phyloP scores from a whole-genome alignment of 2,113 vertebrate species.

The Cephalopholis sonnerati region DNA sequence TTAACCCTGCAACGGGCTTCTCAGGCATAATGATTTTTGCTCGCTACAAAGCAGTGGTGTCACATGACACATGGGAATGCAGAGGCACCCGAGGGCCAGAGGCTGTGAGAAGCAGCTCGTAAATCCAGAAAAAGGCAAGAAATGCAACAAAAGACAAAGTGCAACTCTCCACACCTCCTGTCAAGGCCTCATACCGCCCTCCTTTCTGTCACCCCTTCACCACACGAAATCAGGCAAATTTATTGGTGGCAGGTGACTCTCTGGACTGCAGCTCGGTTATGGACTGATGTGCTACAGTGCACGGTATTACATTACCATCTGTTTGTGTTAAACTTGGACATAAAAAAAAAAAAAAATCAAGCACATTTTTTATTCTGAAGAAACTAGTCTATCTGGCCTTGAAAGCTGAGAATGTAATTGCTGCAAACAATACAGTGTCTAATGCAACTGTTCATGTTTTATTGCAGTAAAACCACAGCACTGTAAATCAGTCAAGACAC shows the following conservation, averaged over 20 bases:
- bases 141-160: constrained; percentile 75
- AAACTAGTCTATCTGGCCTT: constrained; percentile 27
- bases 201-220: constrained; percentile 46
- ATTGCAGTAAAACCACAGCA: constrained; percentile 50
- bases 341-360: constrained; percentile 8
- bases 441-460: constrained; percentile 54
- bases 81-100: constrained; percentile 47
- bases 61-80: constrained; percentile 67
- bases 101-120: constrained; percentile 59
- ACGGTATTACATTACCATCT: constrained; percentile 73
- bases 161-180: constrained; percentile 59
- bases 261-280: constrained; percentile 43
- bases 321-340: constrained; percentile 50
- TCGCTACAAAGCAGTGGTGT: constrained; percentile 56
- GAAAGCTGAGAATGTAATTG: constrained; percentile 35
- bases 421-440: constrained; percentile 7
- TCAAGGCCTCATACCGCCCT: constrained; percentile 35
- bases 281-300: constrained; percentile 56
- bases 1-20: not conserved
- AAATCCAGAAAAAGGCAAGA: constrained; percentile 71
- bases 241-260: constrained; percentile 77
- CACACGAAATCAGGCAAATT: constrained; percentile 69
- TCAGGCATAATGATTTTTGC: constrained; percentile 28
- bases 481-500: constrained; percentile 61
- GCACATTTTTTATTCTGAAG: constrained; percentile 22